Evolutionary conservation across 2,797 vertebrate genomes (phyloP).

Genomic region (Bryconaethiops microstoma): DNA sequence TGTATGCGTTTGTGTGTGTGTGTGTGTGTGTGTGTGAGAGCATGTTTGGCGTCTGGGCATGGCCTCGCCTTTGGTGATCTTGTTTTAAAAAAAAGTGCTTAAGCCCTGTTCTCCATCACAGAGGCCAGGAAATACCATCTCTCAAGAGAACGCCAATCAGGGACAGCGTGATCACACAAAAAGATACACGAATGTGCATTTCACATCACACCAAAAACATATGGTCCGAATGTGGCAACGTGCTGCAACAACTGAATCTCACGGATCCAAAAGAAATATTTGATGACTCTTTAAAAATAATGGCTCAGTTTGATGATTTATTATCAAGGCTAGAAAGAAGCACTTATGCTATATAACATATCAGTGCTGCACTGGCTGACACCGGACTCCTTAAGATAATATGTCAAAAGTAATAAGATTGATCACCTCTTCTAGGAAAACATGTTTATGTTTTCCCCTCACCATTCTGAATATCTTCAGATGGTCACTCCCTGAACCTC

Average conservation of each 20-base stretch:
- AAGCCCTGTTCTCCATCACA: slow-evolving; percentile 27
- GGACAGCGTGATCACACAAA: not conserved
- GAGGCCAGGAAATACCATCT: slow-evolving; percentile 17
- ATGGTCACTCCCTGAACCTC: slow-evolving; percentile 45
- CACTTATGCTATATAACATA: slow-evolving; percentile 36
- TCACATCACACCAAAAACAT: not conserved
- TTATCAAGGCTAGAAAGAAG: slow-evolving; percentile 13
- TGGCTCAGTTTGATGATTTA: slow-evolving; percentile 30
- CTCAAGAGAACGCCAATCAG: slow-evolving; percentile 3
- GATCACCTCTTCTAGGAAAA: slow-evolving; percentile 47
- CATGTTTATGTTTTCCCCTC: slow-evolving; percentile 45
- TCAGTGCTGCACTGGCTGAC: slow-evolving; percentile 38
- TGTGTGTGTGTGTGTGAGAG: not conserved
- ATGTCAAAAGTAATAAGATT: slow-evolving; percentile 35
- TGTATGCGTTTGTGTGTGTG: not conserved
- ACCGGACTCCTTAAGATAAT: slow-evolving; percentile 30
- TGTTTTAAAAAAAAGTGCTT: slow-evolving; percentile 4
- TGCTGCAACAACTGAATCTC: not conserved
- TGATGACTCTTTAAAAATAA: slow-evolving; percentile 17
- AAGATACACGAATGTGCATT: slow-evolving; percentile 3
- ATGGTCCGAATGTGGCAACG: not conserved
- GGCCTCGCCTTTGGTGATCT: not conserved
- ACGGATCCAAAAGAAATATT: slow-evolving; percentile 27
- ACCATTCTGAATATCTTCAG: slow-evolving; percentile 46
- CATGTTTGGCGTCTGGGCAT: not conserved